Conservation (phyloP, 2,888 invertebrate genomes). For the Drosophila diplacantha region DNA sequence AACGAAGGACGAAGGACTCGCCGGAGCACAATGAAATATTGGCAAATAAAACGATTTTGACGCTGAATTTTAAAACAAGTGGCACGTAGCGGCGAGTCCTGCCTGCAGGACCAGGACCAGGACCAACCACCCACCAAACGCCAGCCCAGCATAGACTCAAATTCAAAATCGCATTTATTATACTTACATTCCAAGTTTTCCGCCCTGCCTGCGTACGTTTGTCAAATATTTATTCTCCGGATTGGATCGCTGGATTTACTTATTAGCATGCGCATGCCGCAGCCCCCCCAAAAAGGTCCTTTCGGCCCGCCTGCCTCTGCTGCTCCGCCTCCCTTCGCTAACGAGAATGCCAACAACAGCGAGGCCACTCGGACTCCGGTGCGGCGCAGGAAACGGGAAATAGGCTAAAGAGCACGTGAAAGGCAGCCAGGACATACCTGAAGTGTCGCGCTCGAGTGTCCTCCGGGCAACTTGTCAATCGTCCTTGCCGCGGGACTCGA, state of each 20-base stretch:
- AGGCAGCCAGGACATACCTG: conserved; percentile 45
- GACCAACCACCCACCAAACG: background rate
- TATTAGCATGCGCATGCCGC: conserved; percentile 70
- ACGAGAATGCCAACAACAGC: conserved; percentile 58
- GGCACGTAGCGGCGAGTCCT: conserved; percentile 61
- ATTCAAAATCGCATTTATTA: conserved; percentile 68
- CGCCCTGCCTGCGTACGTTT: conserved; percentile 61
- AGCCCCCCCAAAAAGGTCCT: conserved; percentile 42
- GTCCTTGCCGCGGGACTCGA: conserved; percentile 44
- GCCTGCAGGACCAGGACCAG: background rate
- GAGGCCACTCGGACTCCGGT: conserved; percentile 21
- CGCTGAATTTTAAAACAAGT: conserved; percentile 76
- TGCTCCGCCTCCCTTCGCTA: conserved; percentile 33
- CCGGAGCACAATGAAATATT: conserved; percentile 69
- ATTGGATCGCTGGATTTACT: conserved; percentile 73
- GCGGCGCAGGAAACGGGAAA: conserved; percentile 47
- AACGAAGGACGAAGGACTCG: conserved; percentile 30
- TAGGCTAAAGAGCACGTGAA: conserved; percentile 70
- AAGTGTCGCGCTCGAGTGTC: conserved; percentile 39
- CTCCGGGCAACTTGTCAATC: conserved; percentile 55
- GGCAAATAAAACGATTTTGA: conserved; percentile 76
- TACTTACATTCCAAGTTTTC: conserved; percentile 64
- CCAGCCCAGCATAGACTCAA: conserved; percentile 20
- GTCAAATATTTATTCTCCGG: conserved; percentile 73
- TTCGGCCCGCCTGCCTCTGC: conserved; percentile 8